Evolutionary conservation across 1,140 invertebrate species (phyloP).

Genomic region (Zophobas atratus): DNA sequence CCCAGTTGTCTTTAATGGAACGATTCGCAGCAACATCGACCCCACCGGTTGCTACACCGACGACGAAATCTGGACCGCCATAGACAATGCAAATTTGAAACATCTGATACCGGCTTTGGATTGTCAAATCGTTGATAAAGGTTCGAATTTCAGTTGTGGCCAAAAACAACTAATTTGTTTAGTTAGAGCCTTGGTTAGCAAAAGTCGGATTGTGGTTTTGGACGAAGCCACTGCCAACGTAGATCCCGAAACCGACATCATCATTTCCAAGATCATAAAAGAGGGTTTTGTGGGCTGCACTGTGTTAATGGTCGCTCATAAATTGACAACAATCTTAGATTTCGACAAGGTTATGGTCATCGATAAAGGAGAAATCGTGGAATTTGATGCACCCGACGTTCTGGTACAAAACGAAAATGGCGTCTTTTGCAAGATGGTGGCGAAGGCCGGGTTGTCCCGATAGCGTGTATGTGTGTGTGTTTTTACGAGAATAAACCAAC

Average conservation of each 20-base stretch:
- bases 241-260: slow-evolving; percentile 67
- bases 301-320: slow-evolving; percentile 73
- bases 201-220: no score
- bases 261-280: slow-evolving; percentile 78
- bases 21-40: slow-evolving; percentile 87
- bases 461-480: neutral
- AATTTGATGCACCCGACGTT: slow-evolving; percentile 81
- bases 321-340: slow-evolving; percentile 71
- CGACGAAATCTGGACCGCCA: slow-evolving; percentile 82
- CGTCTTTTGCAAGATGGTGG: slow-evolving; percentile 78
- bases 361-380: slow-evolving; percentile 75
- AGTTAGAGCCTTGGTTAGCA: no score
- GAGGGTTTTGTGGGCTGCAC: slow-evolving; percentile 81
- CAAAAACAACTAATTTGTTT: no score
- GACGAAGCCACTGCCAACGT: no score
- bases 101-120: neutral
- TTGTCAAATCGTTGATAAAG: no score
- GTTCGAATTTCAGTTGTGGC: no score
- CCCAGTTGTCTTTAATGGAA: slow-evolving; percentile 87
- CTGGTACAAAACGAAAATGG: slow-evolving; percentile 77
- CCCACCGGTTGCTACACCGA: slow-evolving; percentile 83
- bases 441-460: slow-evolving; percentile 72
- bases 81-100: slow-evolving; percentile 84
- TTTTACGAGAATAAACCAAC: neutral
- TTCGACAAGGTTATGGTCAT: slow-evolving; percentile 82